Base-by-base conservation (phyloP, 35 echinoderm and acorn worm species). In the Holothuria glaberrima region DNA sequence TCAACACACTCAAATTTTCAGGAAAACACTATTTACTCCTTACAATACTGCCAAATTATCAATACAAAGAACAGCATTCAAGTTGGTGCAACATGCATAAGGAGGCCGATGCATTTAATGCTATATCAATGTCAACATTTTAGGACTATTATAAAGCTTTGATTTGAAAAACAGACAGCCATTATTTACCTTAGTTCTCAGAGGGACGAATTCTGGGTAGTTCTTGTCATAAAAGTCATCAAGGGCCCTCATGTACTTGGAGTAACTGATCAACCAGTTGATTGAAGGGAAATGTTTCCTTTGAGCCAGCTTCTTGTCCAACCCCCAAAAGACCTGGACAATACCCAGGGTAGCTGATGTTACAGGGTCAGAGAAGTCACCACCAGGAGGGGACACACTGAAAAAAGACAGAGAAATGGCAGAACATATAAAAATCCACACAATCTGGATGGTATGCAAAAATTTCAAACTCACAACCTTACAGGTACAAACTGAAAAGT, bases 201-300 rank as follows among this genome's bases (percentile, higher is more conserved):
- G 93, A 10, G 97, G 97, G 33, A 99, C 93, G 91, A 99, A 99
- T 70, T 99, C 97, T 75, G 93, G 33, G 54, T 91, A 99, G 85
- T 99, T 93, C 91, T 99, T 99, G 22, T 99, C 97, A 68, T 99
- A 99, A 80, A 95, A 99, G 71, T 99, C 97, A 74, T 99, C 97
- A 31, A 95, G 68, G 9, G 89, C 88, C 69, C 93, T 93, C 88
- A 93, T 88, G 58, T 95, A 99, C 86, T 99, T 99, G 88, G 97
- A 99, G 72, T 99, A 99, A 67, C 97, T 99, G 91, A 99, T 99
- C 38, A 99, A 87, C 97, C 97, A 99, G 78, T 99, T 99, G 88
- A 99, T 98, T 35, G 97, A 99, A n/a, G 97, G 93, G 68, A 99
- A 99, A 57, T 99, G 97, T 38, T 99, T 99, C 4, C 97, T 80